Base-by-base conservation (phyloP, 2,888 invertebrate species). In the Lepas anatifera region DNA sequence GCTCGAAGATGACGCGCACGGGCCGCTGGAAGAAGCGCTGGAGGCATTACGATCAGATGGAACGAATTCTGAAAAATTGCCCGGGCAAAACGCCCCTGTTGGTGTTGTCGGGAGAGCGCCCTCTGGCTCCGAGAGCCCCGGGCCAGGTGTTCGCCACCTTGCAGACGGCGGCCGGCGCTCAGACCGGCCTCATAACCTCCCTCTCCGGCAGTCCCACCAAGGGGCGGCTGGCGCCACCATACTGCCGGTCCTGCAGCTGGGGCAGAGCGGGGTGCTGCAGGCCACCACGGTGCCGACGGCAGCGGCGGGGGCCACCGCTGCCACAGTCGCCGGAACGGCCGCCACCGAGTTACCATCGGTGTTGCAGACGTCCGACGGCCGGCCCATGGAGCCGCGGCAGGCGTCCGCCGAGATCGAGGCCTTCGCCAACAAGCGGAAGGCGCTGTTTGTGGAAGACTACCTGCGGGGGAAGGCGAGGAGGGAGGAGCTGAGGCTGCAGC, bases 351-450 rank as follows among this genome's bases (percentile, higher is more conserved):
- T 7, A 29, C 27, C 52, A 13, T 32, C 58, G 18, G 32, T 58
- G 18, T 35, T 58, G 35, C 58, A 58, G 58, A 7, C 7, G 39
- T 13, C 39, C 39, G 39, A 39, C 39, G 39, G 29, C 52, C 27
- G 58, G 58, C 58, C n/a, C 58, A 39, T 39, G 39, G 39, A 39
- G 35, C 58, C 58, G 29, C 29, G 4, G 32, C 58, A 58, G 32
- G 25, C n/a, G 32, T 13, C 29, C 32, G 58, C 58, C 22, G 58
- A 58, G 32, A 18, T 58, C 22, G 58, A 58, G 32, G 3, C 35
- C 32, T 58, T 58, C 58, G 29, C 58, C 58, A 58, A 10, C 58
- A 58, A 58, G 58, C 58, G 58, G 35, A 58, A 58, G 22, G 58
- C 58, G 58, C 58, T 58, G 22, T 58, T 58, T 35, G 58, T 58